Evolutionary conservation across 2,797 vertebrate species (phyloP).

Genomic region (Prunella strophiata): DNA sequence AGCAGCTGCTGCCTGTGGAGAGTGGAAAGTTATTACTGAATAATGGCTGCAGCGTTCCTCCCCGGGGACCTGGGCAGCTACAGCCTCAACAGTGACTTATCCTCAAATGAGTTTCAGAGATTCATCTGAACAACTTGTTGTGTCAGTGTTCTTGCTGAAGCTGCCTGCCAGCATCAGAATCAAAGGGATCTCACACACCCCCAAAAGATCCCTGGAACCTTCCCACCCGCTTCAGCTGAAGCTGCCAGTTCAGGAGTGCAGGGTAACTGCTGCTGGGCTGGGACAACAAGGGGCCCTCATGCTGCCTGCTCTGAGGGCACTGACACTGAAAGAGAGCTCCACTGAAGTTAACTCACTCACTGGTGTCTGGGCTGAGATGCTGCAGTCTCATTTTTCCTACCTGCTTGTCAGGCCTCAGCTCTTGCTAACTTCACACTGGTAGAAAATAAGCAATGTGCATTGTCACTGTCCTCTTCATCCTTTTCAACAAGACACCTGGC

Average conservation of each 20-base stretch:
- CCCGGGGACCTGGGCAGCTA: background rate
- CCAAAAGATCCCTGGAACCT: background rate
- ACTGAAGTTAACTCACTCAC: background rate
- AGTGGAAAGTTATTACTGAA: background rate
- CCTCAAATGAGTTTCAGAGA: background rate
- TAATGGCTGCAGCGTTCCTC: background rate
- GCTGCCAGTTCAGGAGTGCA: background rate
- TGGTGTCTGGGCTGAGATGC: background rate
- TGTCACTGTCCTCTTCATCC: background rate
- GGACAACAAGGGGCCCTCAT: background rate
- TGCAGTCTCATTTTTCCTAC: background rate
- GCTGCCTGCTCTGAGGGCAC: background rate
- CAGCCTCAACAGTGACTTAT: background rate
- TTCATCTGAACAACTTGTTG: background rate
- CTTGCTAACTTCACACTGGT: background rate
- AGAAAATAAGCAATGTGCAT: background rate
- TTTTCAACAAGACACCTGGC: background rate
- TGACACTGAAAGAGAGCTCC: background rate
- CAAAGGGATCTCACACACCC: background rate
- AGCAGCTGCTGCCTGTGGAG: background rate
- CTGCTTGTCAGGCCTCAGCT: background rate
- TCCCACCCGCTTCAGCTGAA: background rate
- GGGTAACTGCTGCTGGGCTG: background rate
- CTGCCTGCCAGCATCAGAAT: background rate
- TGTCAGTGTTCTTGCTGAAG: background rate